phyloP scores from a whole-genome alignment of 1,140 invertebrate species.

The Hyles vespertilio region DNA sequence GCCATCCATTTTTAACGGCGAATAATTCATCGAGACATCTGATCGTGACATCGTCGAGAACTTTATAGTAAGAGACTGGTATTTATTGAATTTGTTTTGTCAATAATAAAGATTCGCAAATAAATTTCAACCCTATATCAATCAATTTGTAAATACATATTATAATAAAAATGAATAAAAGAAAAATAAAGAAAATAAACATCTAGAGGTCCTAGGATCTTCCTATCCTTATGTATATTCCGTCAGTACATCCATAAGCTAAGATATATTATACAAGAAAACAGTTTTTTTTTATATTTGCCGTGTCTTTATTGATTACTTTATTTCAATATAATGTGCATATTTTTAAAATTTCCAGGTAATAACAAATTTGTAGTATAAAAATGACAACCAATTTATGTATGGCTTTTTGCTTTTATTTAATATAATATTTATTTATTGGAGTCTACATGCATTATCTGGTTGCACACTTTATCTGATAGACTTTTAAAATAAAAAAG shows the following conservation, averaged over 20 bases:
- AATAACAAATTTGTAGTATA: too few species aligned
- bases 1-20: too few species aligned
- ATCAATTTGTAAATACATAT: conserved; percentile 27
- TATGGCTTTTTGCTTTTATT: too few species aligned
- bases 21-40: conserved; percentile 10
- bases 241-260: conserved; percentile 33
- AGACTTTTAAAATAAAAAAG: too few species aligned
- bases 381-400: too few species aligned
- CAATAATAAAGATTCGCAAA: conserved; percentile 55
- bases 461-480: too few species aligned
- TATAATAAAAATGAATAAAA: conserved; percentile 40
- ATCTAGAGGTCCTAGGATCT: conserved; percentile 39
- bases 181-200: conserved; percentile 33
- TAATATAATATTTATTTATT: too few species aligned
- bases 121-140: conserved; percentile 38
- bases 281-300: not conserved
- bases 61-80: conserved; percentile 69
- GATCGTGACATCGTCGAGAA: conserved; percentile 33
- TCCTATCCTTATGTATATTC: conserved; percentile 32
- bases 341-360: too few species aligned
- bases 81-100: conserved; percentile 69
- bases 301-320: too few species aligned
- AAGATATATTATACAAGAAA: not conserved
- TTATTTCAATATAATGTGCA: too few species aligned
- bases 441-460: too few species aligned